These are phyloP conservation scores for Elanoides forficatus DNA, from an alignment of 2,113 vertebrate species.

Conservation along the genomic window DNA sequence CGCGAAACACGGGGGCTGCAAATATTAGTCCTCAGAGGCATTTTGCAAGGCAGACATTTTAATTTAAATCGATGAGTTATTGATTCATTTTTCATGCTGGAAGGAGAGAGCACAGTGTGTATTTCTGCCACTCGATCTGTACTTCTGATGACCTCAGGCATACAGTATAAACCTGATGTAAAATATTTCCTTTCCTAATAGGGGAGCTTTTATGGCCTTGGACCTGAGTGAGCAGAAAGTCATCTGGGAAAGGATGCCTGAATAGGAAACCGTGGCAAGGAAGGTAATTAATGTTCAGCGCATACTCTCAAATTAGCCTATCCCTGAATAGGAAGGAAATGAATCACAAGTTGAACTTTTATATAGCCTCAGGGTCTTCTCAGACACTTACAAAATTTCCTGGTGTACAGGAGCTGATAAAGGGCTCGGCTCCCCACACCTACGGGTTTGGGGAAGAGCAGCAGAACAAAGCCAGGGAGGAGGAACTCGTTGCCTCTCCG, in stretches of 20 bases:
- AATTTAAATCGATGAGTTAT: conserved; percentile 60
- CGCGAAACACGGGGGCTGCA: not conserved
- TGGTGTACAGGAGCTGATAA: not conserved
- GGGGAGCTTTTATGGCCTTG: conserved; percentile 30
- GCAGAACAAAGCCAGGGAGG: rapidly evolving
- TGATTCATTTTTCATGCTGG: conserved; percentile 45
- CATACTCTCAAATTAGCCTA: conserved; percentile 41
- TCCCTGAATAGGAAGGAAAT: conserved; percentile 39
- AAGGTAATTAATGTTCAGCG: not conserved
- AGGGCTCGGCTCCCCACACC: not conserved
- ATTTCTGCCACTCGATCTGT: conserved; percentile 50
- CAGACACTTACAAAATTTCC: conserved; percentile 19
- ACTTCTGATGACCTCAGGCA: conserved; percentile 62
- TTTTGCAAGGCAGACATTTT: conserved; percentile 48
- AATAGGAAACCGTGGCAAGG: not conserved
- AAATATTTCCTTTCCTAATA: conserved; percentile 52
- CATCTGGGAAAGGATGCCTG: not conserved
- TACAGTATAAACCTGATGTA: conserved; percentile 27
- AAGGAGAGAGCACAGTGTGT: conserved; percentile 37
- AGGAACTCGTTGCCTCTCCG: rapidly evolving
- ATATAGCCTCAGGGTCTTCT: conserved; percentile 32
- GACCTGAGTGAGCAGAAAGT: conserved; percentile 1
- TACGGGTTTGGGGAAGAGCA: not conserved
- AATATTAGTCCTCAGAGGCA: not conserved
- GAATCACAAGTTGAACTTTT: conserved; percentile 26